A percentile compares a stretch with the other conserved stretches of the same genome.
These are phyloP conservation scores for Craterocephalus amniculus DNA, from an alignment of 2,797 vertebrate genomes.

Conservation along the genomic window DNA sequence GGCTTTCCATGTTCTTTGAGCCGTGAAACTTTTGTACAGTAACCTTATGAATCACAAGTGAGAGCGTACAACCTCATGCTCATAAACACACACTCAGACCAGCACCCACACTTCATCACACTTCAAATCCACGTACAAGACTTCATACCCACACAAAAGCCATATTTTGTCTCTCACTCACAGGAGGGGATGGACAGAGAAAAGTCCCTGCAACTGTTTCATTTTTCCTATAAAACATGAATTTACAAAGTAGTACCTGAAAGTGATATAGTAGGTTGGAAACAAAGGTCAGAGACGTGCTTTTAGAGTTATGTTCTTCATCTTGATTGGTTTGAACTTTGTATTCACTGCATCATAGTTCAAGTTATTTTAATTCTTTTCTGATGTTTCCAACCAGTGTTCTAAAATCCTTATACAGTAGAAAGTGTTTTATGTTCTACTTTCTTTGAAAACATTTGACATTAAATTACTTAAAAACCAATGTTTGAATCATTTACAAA, in stretches of 20 bases:
- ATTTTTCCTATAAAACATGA: slow-evolving; percentile 43
- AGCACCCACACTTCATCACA: slow-evolving; percentile 63
- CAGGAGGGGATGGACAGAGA: slow-evolving; percentile 55
- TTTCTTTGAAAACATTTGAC: no score
- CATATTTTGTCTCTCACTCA: slow-evolving; percentile 48
- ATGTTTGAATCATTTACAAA: background rate
- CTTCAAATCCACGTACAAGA: slow-evolving; percentile 45
- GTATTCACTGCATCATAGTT: background rate
- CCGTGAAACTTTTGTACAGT: slow-evolving; percentile 67
- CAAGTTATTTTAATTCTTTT: background rate
- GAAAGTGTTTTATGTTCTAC: background rate
- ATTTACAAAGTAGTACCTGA: slow-evolving; percentile 25
- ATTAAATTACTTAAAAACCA: no score
- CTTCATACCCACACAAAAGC: slow-evolving; percentile 64
- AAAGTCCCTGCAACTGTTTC: slow-evolving; percentile 71
- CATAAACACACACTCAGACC: slow-evolving; percentile 41
- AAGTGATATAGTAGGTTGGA: slow-evolving; percentile 8
- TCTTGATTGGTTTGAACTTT: background rate
- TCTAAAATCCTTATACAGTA: no score
- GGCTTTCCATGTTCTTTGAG: slow-evolving; percentile 73
- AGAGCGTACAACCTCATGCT: slow-evolving; percentile 43
- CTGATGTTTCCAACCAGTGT: background rate
- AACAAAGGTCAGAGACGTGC: slow-evolving; percentile 31
- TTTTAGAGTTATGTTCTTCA: background rate
- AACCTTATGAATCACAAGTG: slow-evolving; percentile 77